Evolutionary conservation across 2,888 invertebrate genomes (phyloP), one percentile per base, ranked within the genome.

Genomic region (Euzophera pinguis): DNA sequence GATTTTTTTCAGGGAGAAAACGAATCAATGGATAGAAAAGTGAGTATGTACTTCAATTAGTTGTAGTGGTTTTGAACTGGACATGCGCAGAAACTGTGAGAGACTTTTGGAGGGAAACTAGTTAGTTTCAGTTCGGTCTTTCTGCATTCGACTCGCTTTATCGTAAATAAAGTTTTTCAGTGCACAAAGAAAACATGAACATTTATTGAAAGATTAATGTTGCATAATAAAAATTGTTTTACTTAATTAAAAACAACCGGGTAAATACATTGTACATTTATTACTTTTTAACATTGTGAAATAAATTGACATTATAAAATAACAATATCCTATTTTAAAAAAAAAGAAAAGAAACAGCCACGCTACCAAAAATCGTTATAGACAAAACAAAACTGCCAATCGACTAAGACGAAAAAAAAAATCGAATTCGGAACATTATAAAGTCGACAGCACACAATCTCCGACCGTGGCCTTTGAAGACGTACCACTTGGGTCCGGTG

Each of bases 391-490:
- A 45, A 16, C 32, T 43, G 43, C 27, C 43, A 45, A 32, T 16
- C 8, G 14, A 9, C 13, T 14, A 16, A 14, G 9, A 2, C 3
- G 1, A 39, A 34, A 45, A 45, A n/a, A 45, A 45, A 10, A 16
- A 12, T 41, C 27, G 1, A 43, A 43, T 27, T 27, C 7, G 4
- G 42, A 45, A 10, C 22, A 54, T 59, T 47, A 49, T 59, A 59
- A 66, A 62, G 58, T 51, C 48, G 58, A 39, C 47, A 50, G 35
- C 45, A 53, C 53, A 64, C 22, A 22, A 22, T 47, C 22, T 47
- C 42, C 60, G 59, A 79, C 71, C 70, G 81, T 84, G 84, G 84
- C 82, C 61, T 81, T 82, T 75, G 82, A 83, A 57, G 78, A 82
- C 61, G 72, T 72, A 0, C 75, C 77, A 0, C 62, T 78, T 6